Percentiles rank a stretch among this genome's conserved stretches.
These are phyloP conservation scores for Omphaloscelis lunosa DNA, from an alignment of 2,888 invertebrate species.

Conservation along the genomic window DNA sequence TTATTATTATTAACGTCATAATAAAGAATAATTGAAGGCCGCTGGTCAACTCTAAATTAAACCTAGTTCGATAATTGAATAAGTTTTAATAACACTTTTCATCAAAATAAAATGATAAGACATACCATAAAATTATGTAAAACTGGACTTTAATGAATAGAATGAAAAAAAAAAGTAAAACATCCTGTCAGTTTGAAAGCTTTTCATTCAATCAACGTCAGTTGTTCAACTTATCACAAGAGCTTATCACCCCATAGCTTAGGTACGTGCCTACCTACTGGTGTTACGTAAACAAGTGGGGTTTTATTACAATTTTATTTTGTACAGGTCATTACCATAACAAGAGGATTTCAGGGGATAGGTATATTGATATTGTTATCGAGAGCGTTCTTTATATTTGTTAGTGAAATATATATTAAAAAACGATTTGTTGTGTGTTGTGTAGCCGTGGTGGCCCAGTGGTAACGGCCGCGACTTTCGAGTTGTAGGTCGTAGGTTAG, in stretches of 20 bases:
- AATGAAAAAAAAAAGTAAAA: neutral
- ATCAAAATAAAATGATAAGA: neutral
- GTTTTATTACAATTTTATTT: conserved; percentile 31
- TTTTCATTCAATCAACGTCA: conserved; percentile 59
- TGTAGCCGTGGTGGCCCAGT: too few species aligned
- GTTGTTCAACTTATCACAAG: conserved; percentile 46
- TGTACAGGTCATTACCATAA: neutral
- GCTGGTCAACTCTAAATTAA: conserved; percentile 9
- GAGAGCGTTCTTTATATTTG: neutral
- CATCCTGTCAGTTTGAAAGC: conserved; percentile 24
- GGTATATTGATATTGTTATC: neutral
- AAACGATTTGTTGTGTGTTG: neutral
- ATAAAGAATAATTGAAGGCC: conserved; percentile 7
- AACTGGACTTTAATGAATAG: neutral
- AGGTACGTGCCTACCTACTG: neutral
- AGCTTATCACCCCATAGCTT: neutral
- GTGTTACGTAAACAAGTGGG: conserved; percentile 13
- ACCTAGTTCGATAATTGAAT: neutral
- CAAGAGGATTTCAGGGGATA: neutral
- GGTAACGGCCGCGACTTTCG: too few species aligned
- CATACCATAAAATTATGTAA: neutral
- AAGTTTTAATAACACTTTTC: neutral
- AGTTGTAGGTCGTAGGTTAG: too few species aligned
- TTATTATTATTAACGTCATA: too few species aligned
- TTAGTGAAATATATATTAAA: neutral